Base-by-base conservation (phyloP, 1,140 invertebrate species). In the Trichonephila clavipes region DNA sequence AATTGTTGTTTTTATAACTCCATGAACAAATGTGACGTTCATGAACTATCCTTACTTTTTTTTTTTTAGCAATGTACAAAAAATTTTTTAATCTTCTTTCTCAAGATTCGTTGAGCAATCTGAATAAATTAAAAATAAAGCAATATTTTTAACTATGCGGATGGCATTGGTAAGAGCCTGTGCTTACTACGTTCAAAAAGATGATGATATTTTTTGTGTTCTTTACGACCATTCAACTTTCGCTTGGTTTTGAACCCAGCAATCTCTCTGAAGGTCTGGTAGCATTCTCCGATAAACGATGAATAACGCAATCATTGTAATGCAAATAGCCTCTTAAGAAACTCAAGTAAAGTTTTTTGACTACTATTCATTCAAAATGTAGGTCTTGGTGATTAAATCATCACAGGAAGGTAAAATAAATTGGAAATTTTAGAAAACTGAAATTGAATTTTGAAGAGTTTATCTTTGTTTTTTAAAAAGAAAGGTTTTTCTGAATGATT, bases 191-290 rank as follows among this genome's bases (percentile, higher is more conserved):
- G 10, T 77, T 16, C 12, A 14, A 2, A 77, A 16, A 34, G 24
- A 77, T 5, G 24, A 18, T 77, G 34, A 28, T 77, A 16, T 77
- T 18, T 1, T 16, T 4, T 2, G 3, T 77, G 24, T 16, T 34
- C 28, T 8, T 6, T 8, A 77, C 69, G 69, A 28, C 69, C 69
- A 77, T 77, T 77, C 69, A 77, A 77, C 69, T 77, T 77, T 77
- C 69, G 34, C 69, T 40, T 24, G 69, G 69, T 24, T 28, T 34
- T 77, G 69, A 77, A 77, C 69, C 69, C 28, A 77, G n/a, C 69
- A 16, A 34, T 28, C 16, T 77, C 5, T 77, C 16, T 16, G 28
- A 77, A 28, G 69, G 12, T 28, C 69, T 77, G 12, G 24, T 16
- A 5, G 28, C 69, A 34, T 34, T 77, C 69, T 10, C 12, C 14